A percentile compares a stretch with the other conserved stretches of the same genome.
phyloP scores from a whole-genome alignment of 2,888 invertebrate species.

The Electrophaes corylata region DNA sequence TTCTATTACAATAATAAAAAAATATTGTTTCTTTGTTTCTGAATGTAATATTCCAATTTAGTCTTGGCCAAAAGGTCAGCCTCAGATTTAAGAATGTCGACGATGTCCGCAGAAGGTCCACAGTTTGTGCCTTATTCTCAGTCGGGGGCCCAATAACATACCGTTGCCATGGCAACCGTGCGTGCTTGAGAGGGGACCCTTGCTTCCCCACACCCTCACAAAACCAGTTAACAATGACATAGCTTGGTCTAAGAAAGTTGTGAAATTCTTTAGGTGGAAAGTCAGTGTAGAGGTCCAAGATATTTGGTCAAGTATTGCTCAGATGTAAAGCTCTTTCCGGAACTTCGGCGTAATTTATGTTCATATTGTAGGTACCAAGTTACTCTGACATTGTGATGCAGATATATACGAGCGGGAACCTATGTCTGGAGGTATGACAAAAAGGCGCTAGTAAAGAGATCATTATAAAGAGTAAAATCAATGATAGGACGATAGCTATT shows the following conservation, averaged over 20 bases:
- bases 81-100: conserved; percentile 25
- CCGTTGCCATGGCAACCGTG: conserved; percentile 72
- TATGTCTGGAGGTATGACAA: neutral
- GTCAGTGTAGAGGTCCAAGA: conserved; percentile 19
- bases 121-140: conserved; percentile 49
- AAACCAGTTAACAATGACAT: conserved; percentile 70
- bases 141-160: conserved; percentile 79
- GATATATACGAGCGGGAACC: neutral
- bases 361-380: conserved; percentile 23
- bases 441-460: neutral
- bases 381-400: too few species aligned
- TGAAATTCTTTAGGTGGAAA: conserved; percentile 29
- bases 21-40: neutral
- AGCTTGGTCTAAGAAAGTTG: conserved; percentile 47
- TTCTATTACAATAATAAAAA: neutral
- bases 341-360: conserved; percentile 37
- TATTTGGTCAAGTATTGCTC: conserved; percentile 29
- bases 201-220: conserved; percentile 62
- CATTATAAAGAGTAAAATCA: too few species aligned
- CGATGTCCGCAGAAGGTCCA: conserved; percentile 30
- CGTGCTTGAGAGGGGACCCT: conserved; percentile 63
- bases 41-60: conserved; percentile 9
- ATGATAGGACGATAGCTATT: too few species aligned
- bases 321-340: conserved; percentile 24
- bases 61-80: conserved; percentile 22